A percentile compares a stretch with the other conserved stretches of the same genome.
Conservation (phyloP, 35 echinoderm and acorn worm genomes). For the Amphiura filiformis region DNA sequence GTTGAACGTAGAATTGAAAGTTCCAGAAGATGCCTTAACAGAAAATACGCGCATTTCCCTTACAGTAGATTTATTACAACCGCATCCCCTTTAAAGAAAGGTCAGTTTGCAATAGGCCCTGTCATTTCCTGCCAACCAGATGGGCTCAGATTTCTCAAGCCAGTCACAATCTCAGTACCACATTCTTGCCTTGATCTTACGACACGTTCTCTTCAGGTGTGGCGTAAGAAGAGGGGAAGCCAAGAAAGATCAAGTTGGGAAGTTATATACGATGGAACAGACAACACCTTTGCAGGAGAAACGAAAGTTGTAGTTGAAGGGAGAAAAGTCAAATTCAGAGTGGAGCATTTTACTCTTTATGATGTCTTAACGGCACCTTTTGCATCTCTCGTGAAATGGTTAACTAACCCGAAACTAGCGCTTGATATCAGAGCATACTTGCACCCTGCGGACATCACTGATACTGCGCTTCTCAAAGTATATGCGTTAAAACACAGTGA, state of each 20-base stretch:
- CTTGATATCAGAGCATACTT: background rate
- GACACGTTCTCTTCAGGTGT: background rate
- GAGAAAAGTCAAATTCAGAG: background rate
- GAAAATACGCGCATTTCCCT: background rate
- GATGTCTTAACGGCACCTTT: background rate
- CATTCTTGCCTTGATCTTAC: background rate
- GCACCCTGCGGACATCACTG: background rate
- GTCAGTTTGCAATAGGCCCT: background rate
- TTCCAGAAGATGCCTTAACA: background rate
- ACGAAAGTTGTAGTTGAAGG: background rate
- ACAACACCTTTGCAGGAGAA: background rate
- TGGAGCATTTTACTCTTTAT: background rate
- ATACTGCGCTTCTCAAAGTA: background rate
- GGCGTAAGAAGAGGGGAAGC: background rate
- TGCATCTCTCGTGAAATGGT: background rate
- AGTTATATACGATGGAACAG: background rate
- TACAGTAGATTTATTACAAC: background rate
- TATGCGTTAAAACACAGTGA: background rate
- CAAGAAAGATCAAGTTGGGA: background rate
- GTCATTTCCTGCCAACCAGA: background rate
- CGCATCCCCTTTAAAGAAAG: background rate
- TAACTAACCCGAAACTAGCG: background rate
- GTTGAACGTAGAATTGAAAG: background rate
- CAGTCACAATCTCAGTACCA: background rate
- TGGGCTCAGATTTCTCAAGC: background rate